Conservation (phyloP, 2,888 invertebrate species). For the Stegana nigrithorax region DNA sequence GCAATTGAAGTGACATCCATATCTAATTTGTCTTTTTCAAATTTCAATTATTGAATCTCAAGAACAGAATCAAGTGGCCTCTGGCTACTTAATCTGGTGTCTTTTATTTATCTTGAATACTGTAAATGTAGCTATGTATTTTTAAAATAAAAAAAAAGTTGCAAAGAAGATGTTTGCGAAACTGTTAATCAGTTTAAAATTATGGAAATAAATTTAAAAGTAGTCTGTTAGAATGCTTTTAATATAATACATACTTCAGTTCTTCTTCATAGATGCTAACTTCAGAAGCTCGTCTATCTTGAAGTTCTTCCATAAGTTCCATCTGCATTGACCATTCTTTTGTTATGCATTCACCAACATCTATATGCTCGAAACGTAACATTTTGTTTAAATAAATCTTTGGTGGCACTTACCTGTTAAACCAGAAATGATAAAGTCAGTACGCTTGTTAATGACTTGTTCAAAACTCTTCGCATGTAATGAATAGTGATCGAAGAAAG, state of each 20-base stretch:
- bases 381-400: background rate
- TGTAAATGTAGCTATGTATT: too few relatives aligned
- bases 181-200: too few relatives aligned
- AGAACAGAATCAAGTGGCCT: too few relatives aligned
- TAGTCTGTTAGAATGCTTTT: too few relatives aligned
- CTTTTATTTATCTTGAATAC: too few relatives aligned
- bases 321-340: constrained; percentile 52
- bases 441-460: constrained; percentile 8
- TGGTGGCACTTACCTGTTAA: constrained; percentile 32
- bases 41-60: too few relatives aligned
- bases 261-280: background rate
- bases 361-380: constrained; percentile 14
- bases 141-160: too few relatives aligned
- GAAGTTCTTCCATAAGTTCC: constrained; percentile 43
- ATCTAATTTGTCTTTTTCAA: too few relatives aligned
- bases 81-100: too few relatives aligned
- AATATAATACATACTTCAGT: background rate
- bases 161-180: too few relatives aligned
- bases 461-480: constrained; percentile 44
- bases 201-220: too few relatives aligned
- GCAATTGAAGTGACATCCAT: too few relatives aligned
- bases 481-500: constrained; percentile 59
- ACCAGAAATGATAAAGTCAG: constrained; percentile 33
- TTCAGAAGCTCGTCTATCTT: constrained; percentile 10
- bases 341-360: constrained; percentile 44